Conservation (phyloP, 1,140 invertebrate genomes). For the Ruditapes philippinarum region DNA sequence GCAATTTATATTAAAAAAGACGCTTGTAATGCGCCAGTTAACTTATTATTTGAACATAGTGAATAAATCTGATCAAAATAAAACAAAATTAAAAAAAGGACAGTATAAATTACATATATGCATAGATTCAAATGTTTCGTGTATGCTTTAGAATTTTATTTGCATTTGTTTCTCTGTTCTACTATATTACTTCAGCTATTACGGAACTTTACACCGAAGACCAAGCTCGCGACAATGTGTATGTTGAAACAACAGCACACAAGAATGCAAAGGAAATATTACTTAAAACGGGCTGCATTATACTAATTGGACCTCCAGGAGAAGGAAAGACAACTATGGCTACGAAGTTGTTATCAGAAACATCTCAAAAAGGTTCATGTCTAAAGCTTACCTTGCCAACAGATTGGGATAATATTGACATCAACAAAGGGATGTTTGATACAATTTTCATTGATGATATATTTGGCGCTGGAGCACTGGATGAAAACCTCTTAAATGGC, state of each 20-base stretch:
- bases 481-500: not conserved
- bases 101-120: too few relatives aligned
- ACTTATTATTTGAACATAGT: too few relatives aligned
- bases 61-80: too few relatives aligned
- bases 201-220: not conserved
- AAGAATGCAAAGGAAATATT: not conserved
- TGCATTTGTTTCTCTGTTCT: too few relatives aligned
- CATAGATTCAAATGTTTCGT: too few relatives aligned
- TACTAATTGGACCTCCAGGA: not conserved
- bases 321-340: not conserved
- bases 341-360: not conserved
- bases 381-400: not conserved
- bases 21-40: too few relatives aligned
- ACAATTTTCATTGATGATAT: constrained; percentile 34
- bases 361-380: too few relatives aligned
- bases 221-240: not conserved
- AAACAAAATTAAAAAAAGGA: too few relatives aligned
- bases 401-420: constrained; percentile 9
- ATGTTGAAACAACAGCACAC: not conserved
- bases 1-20: too few relatives aligned
- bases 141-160: too few relatives aligned
- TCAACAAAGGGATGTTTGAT: not conserved
- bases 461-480: constrained; percentile 27
- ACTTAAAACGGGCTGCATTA: not conserved
- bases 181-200: not conserved